These are phyloP conservation scores for Tetraodon nigroviridis DNA, from an alignment of 2,113 vertebrate species.

Conservation along the genomic window DNA sequence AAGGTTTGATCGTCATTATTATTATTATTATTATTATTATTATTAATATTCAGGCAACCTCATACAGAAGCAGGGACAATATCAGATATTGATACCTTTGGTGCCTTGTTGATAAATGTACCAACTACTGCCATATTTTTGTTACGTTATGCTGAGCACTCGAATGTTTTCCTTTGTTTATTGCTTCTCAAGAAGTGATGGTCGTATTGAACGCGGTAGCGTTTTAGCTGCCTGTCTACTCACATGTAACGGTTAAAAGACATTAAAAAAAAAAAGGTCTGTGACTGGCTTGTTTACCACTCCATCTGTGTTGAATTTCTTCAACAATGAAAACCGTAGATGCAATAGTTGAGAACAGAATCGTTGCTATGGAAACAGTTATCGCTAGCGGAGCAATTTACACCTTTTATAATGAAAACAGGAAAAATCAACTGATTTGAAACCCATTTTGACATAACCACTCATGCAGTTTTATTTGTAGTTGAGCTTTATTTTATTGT, in stretches of 20 bases:
- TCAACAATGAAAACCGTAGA: neutral
- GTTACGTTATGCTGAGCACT: slow-evolving; percentile 79
- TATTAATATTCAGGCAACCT: slow-evolving; percentile 66
- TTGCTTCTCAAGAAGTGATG: slow-evolving; percentile 89
- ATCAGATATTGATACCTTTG: slow-evolving; percentile 71
- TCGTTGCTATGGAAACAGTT: no score
- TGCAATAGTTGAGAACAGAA: no score
- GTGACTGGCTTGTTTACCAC: slow-evolving; percentile 17
- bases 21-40: slow-evolving; percentile 52
- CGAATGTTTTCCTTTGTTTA: slow-evolving; percentile 80
- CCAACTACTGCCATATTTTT: slow-evolving; percentile 84
- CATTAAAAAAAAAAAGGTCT: slow-evolving; percentile 55
- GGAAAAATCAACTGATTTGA: no score
- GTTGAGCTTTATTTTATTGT: no score
- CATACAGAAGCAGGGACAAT: slow-evolving; percentile 71
- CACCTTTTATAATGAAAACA: no score
- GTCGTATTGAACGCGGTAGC: slow-evolving; percentile 80
- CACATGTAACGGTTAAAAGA: slow-evolving; percentile 74
- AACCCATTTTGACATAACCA: no score
- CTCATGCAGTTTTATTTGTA: no score
- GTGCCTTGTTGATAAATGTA: slow-evolving; percentile 90
- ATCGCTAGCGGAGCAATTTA: no score
- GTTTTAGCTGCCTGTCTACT: slow-evolving; percentile 94
- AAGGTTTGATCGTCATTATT: slow-evolving; percentile 38
- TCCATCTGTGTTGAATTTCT: neutral